Conservation (phyloP, 2,113 vertebrate species). For the Mormoops blainvillei region DNA sequence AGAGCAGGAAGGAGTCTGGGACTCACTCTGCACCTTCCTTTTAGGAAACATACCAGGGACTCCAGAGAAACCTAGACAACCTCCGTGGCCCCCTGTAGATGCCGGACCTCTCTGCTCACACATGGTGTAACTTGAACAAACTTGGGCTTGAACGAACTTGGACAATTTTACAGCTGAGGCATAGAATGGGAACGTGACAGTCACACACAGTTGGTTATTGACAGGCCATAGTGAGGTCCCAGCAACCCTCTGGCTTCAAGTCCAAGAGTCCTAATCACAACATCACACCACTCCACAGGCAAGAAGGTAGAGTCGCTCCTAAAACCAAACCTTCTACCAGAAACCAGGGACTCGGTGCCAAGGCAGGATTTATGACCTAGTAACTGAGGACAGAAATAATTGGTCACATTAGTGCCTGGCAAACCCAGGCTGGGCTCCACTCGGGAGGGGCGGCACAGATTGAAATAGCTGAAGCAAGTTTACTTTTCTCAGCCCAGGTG, state of each 20-base stretch:
- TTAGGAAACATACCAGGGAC: not conserved
- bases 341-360: constrained; percentile 37
- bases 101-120: not conserved
- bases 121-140: not conserved
- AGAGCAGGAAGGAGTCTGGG: not conserved
- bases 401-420: constrained; percentile 60
- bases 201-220: not conserved
- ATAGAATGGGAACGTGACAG: not conserved
- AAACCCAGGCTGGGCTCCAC: not conserved
- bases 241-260: not conserved
- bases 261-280: not conserved
- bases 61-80: not conserved
- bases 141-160: not conserved
- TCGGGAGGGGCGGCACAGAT: not conserved
- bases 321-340: constrained; percentile 30
- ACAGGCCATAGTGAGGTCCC: not conserved
- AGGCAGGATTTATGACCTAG: constrained; percentile 64
- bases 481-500: constrained; percentile 67
- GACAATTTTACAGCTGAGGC: not conserved
- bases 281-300: not conserved
- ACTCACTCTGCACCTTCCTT: not conserved
- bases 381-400: constrained; percentile 75
- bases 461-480: constrained; percentile 49
- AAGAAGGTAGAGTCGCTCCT: not conserved
- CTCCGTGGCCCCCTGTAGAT: not conserved